Evolutionary conservation across 2,113 vertebrate genomes (phyloP), one percentile per base, ranked within the genome.

Genomic region (Litocranius walleri): DNA sequence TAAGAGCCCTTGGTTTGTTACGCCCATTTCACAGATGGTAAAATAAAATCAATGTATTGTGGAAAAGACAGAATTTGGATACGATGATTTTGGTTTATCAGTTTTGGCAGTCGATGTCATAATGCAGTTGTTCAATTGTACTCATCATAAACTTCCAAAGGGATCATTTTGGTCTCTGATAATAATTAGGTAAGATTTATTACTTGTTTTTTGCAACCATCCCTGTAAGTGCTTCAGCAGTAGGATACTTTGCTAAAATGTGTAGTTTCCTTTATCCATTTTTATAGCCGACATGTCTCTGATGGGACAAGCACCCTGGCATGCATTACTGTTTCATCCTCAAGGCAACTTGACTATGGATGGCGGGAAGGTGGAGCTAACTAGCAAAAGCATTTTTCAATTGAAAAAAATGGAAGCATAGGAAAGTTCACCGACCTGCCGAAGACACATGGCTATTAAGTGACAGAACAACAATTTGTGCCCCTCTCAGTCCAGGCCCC

Each of bases 181-280:
- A 88, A 96, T n/a, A 74, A 78, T 89, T 91, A 77, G 14, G 30
- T 48, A 36, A 62, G 52, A 88, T 93, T 74, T 94, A 54, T 62
- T 77, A 67, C 50, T 93, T 84, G 40, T 54, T 61, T 95, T 95
- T 88, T 77, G 71, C 30, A 84, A 29, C 15, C 0, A 27, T 86
- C 90, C 30, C 57, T 15, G 6, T 52, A 71, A 85, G 17, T 43
- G 30, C 40, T 83, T 36, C 19, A 96, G n/a, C 43, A 83, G n/a
- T 30, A 88, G 56, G 62, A 40, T 7, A n/a, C 52, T 88, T 81
- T 52, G 54, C 61, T 81, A 59, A 88, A 84, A 48, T 10, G 9
- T 71, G 29, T 50, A 14, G 23, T 36, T 62, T 91, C 61, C 71
- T 84, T 85, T 61, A 43, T 29, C 5, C 14, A 23, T 10, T 94